Evolutionary conservation across 2,113 vertebrate genomes (phyloP).

Genomic region (Psophia crepitans): DNA sequence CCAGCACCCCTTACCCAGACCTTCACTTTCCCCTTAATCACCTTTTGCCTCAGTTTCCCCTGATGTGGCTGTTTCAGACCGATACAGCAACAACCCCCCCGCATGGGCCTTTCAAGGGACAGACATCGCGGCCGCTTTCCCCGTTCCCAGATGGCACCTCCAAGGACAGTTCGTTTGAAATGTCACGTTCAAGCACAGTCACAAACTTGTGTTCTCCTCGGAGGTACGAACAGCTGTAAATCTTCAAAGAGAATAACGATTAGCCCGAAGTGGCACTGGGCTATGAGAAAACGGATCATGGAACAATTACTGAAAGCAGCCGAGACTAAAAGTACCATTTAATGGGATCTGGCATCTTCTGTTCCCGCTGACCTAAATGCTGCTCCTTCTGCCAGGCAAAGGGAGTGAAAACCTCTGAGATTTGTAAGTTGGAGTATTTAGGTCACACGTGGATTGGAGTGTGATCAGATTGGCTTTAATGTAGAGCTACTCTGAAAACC

Average conservation of each 20-base stretch:
- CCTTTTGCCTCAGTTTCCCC: neutral
- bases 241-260: neutral
- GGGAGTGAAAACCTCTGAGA: neutral
- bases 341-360: neutral
- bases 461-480: neutral
- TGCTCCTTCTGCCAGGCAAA: neutral
- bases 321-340: neutral
- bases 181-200: neutral
- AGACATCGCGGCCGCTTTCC: accelerated
- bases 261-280: neutral
- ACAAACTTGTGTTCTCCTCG: neutral
- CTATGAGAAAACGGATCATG: neutral
- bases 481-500: neutral
- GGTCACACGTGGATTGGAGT: conserved; percentile 5
- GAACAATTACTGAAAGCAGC: neutral
- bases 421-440: neutral
- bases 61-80: neutral
- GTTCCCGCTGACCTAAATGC: neutral
- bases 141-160: neutral
- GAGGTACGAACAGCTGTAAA: neutral
- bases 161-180: neutral
- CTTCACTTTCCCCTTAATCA: neutral
- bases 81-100: neutral
- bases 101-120: neutral
- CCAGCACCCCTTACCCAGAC: neutral